Evolutionary conservation across 2,113 vertebrate species (phyloP), one percentile per base, ranked within the genome.

Genomic region (Platysteira castanea): DNA sequence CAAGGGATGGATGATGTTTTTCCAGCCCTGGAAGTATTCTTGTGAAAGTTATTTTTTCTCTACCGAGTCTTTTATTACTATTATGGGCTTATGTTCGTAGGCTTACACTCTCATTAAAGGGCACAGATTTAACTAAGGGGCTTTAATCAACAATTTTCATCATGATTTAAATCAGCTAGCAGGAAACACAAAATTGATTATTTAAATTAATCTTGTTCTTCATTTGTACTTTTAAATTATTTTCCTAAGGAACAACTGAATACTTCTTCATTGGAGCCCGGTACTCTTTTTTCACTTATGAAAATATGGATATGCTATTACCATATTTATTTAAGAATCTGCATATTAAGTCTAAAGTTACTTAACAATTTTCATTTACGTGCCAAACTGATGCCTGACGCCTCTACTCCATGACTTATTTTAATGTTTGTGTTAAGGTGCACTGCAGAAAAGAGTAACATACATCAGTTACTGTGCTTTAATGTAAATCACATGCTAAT

Each of bases 121-220:
- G 68, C 52, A 54, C 41, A 74, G 50, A 89, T 95, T 96, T 95
- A 95, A 97, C 92, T 74, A 41, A 68, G 56, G 88, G 85, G 17
- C 73, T 92, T 93, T 90, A 88, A 92, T 94, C 90, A 96, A 73
- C 78, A 53, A 23, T 86, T 93, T 92, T 81, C 73, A 87, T 92
- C 94, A n/a, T n/a, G 50, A 81, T 81, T 94, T 95, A 92, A 95
- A 95, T 94, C 84, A 95, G 60, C 89, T 78, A 90, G 64, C 64
- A 92, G 91, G 91, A 95, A 96, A 91, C 65, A 89, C 68, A 75
- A 82, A 93, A 75, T 27, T 93, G 71, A 94, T 96, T 92, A 82
- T 89, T 94, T 90, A 88, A 94, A 95, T 93, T 81, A 95, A 81
- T 84, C 93, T 89, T 81, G 50, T 84, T 92, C 86, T 91, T 81